Evolutionary conservation across 2,888 invertebrate species (phyloP), one percentile per base, ranked within the genome.

Genomic region (Rhagophthalmus giganteus): DNA sequence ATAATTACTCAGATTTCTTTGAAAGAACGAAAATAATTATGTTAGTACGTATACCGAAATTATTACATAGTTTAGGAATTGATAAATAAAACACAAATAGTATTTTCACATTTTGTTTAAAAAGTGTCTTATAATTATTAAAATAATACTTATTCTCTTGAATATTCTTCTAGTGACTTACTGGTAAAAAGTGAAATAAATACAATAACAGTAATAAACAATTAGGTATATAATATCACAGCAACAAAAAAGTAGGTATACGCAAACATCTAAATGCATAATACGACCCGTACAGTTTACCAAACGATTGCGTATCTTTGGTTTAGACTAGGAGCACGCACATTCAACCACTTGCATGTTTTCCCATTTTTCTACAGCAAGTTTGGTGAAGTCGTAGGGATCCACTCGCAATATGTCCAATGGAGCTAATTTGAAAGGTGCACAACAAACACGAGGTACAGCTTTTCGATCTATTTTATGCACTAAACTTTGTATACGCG

Each of bases 271-370:
- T 61, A 68, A 70, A 69, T 69, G 67, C 67, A 66, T 64, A 68
- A 64, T 63, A 62, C 62, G 59, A 70, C 68, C 70, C 70, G 70
- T 70, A 68, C 59, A 61, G 55, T 58, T 58, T 59, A 50, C 53
- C 52, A 54, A 46, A 44, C 33, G 28, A 40, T 34, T 35, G 28
- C 20, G 25, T 37, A 53, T 54, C 49, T 54, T 54, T 54, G 54
- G 54, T 47, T 38, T 49, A 20, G 35, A 44, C 44, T 79, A 86
- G 61, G 85, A 83, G 72, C 87, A 87, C 49, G 85, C 86, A 71
- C 87, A 87, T 70, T 87, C 85, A 42, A 83, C 71, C 30, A 87
- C 86, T 63, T 80, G 78, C 81, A 86, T 86, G 63, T 87, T 82
- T 61, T 82, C 81, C 86, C 86, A 86, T 42, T 79, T 81, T 39